Evolutionary conservation across 1,140 invertebrate genomes (phyloP).

Genomic region (Gonatopus flavifemur): DNA sequence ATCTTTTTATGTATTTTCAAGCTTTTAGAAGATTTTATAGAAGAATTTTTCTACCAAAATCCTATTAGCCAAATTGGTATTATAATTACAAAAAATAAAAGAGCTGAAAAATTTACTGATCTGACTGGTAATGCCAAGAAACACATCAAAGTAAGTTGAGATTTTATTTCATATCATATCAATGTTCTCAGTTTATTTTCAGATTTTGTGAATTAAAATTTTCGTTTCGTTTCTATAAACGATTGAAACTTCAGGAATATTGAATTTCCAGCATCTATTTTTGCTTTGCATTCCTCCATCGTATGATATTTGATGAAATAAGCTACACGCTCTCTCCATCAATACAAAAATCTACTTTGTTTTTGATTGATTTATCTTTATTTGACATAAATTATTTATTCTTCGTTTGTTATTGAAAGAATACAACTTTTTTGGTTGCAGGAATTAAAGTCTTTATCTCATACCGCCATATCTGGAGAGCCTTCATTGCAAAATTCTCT

Average conservation of each 20-base stretch:
- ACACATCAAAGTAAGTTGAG: constrained; percentile 67
- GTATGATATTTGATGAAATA: too few relatives aligned
- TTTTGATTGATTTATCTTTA: too few relatives aligned
- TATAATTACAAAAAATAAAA: constrained; percentile 88
- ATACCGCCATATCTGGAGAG: constrained; percentile 74
- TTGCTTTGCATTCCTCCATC: too few relatives aligned
- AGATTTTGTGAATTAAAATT: neutral
- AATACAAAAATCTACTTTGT: too few relatives aligned
- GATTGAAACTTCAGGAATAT: too few relatives aligned
- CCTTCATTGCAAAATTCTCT: constrained; percentile 94
- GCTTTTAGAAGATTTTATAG: constrained; percentile 90
- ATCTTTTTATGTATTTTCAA: constrained; percentile 56
- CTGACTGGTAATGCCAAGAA: constrained; percentile 84
- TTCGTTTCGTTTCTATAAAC: too few relatives aligned
- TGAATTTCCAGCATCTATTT: too few relatives aligned
- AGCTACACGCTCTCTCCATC: too few relatives aligned
- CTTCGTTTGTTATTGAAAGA: constrained; percentile 1
- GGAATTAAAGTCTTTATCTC: constrained; percentile 57
- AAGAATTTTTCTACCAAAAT: constrained; percentile 98
- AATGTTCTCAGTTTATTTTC: neutral
- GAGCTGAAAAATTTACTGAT: constrained; percentile 89
- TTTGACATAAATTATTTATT: too few relatives aligned
- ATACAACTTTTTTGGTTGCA: constrained; percentile 13
- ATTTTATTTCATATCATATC: neutral
- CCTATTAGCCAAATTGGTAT: constrained; percentile 96